Evolutionary conservation across 2,888 invertebrate species (phyloP).

Genomic region (Pterostichus madidus): DNA sequence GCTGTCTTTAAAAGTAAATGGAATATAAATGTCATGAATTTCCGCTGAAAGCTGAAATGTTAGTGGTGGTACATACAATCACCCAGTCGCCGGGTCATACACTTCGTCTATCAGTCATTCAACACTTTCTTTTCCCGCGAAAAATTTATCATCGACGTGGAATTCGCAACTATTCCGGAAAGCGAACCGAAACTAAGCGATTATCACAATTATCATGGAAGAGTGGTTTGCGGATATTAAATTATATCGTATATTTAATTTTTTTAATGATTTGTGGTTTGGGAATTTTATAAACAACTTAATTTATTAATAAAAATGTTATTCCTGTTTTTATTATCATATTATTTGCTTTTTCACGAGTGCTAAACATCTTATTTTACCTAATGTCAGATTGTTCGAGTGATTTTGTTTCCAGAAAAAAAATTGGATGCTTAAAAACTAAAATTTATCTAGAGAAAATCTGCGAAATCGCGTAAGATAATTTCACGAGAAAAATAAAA

Average conservation of each 20-base stretch:
- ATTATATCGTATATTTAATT: neutral
- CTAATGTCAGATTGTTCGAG: no score
- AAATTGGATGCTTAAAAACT: no score
- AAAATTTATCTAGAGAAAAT: no score
- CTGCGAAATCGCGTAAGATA: no score
- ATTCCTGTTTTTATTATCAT: no score
- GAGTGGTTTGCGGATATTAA: neutral
- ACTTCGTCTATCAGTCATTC: neutral
- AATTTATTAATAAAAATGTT: neutral
- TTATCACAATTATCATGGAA: conserved; percentile 10
- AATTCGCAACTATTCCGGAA: conserved; percentile 10
- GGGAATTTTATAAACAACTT: neutral
- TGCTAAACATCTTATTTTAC: no score
- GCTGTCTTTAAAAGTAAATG: no score
- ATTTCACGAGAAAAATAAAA: no score
- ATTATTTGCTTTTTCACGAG: no score
- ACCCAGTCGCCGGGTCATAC: neutral
- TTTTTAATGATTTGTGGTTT: neutral
- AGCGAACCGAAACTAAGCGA: neutral
- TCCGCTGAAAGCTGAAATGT: neutral
- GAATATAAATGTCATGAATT: neutral
- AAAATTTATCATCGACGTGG: conserved; percentile 9
- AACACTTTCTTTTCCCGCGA: neutral
- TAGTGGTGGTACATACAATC: neutral
- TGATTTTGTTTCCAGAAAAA: no score